Base-by-base conservation (phyloP, 2,797 vertebrate species). In the Rhabdomys pumilio region DNA sequence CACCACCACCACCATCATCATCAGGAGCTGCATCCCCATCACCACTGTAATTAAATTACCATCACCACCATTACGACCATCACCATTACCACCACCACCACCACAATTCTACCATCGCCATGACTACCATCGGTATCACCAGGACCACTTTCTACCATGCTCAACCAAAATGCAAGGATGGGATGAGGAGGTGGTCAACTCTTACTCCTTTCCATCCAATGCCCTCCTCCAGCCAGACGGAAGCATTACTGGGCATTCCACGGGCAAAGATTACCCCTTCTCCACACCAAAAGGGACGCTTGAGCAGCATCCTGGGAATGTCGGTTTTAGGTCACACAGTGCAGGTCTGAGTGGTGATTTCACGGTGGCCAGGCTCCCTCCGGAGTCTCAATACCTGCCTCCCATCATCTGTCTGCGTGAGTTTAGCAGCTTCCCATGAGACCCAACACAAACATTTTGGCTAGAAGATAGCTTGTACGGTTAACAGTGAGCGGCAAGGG, bases 1-100 rank as follows among this genome's bases (percentile, higher is more conserved):
- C 5, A 41, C 0, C 12, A 38, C 0, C 17, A 38, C 0, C 50
- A 69, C 0, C 10, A n/a, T 0, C 9, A 59, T 0, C 17, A 26
- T 67, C 65, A 67, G 31, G 6, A 67, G 1, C 65, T 15, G 31
- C 29, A 67, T 0, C 13, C 22, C 0, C 6, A 41, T 0, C 12
- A 26, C 13, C 57, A 59, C 3, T 9, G 29, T 0, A 38, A 50
- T 0, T 38, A 38, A 7, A 31, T 1, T 53, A 29, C 0, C 9
- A 59, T 0, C 17, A 26, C 5, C 50, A 55, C 3, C 19, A 44
- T 0, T 9, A 57, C 0, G 4, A 29, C 1, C 29, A 11, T 2
- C 29, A 55, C 3, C 8, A 15, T 2, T 24, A 69, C 0, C 50
- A 63, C 0, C 20, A 53, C 12, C 41, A 67, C 6, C 29, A 15